These are phyloP conservation scores for Saturnia japonica DNA, from an alignment of 2,888 invertebrate species.

Conservation along the genomic window DNA sequence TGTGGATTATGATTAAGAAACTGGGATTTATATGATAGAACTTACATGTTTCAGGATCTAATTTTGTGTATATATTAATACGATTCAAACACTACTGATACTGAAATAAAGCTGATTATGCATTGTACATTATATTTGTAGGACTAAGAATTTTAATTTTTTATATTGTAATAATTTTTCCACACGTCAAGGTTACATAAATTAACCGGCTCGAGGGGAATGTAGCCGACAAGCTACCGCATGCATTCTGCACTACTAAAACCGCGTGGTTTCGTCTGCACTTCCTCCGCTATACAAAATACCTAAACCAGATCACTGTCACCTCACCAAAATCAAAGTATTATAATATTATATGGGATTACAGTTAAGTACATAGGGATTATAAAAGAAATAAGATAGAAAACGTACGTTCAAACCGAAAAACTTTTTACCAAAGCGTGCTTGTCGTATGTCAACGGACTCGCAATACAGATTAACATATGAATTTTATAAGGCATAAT, in stretches of 20 bases:
- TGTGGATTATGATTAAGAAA: not conserved
- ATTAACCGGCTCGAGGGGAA: slow-evolving; percentile 61
- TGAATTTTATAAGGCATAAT: not conserved
- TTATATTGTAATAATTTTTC: slow-evolving; percentile 28
- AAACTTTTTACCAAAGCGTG: not conserved
- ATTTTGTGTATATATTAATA: too few species aligned
- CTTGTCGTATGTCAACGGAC: not conserved
- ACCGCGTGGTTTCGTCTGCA: slow-evolving; percentile 58
- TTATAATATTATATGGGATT: not conserved
- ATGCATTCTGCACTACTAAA: slow-evolving; percentile 69
- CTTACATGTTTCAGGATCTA: not conserved
- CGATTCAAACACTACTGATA: not conserved
- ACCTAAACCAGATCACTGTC: not conserved
- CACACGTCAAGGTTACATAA: slow-evolving; percentile 61
- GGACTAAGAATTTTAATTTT: not conserved
- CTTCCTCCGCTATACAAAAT: slow-evolving; percentile 22
- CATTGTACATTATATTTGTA: not conserved
- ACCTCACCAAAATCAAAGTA: too few species aligned
- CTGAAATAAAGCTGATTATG: not conserved
- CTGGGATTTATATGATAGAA: not conserved
- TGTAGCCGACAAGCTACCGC: slow-evolving; percentile 72
- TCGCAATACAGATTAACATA: not conserved
- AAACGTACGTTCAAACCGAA: not conserved
- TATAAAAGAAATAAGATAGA: not conserved
- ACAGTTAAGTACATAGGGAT: not conserved